phyloP scores from a whole-genome alignment of 2,113 vertebrate species.

The Argyrosomus japonicus region DNA sequence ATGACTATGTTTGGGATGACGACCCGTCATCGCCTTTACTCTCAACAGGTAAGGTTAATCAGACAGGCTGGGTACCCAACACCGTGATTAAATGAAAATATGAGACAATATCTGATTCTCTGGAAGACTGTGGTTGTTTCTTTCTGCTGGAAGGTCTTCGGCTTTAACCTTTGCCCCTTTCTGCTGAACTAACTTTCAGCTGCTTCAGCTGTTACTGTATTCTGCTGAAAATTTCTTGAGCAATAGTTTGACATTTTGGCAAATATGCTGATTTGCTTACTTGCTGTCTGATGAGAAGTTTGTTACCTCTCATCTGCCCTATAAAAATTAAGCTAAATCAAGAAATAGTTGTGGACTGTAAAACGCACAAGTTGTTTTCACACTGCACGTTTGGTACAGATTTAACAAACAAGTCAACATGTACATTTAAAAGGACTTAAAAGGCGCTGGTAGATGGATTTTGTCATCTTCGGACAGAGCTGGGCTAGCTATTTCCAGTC shows the following conservation, averaged over 20 bases:
- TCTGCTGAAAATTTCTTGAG: conserved; percentile 4
- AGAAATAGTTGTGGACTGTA: neutral
- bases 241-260: neutral
- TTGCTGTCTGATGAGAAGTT: neutral
- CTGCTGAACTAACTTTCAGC: conserved; percentile 25
- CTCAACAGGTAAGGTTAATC: conserved; percentile 95
- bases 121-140: conserved; percentile 30
- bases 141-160: conserved; percentile 34
- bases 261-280: conserved; percentile 1
- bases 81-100: neutral
- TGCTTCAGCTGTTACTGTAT: conserved; percentile 1
- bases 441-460: neutral
- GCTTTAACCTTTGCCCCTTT: conserved; percentile 49
- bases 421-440: neutral
- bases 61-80: conserved; percentile 87
- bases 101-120: neutral
- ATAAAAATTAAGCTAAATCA: neutral
- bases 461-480: neutral
- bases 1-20: conserved; percentile 88
- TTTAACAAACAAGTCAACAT: neutral
- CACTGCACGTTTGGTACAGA: too few relatives aligned
- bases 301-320: neutral
- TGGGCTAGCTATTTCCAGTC: neutral
- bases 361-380: neutral
- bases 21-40: conserved; percentile 91